A percentile compares a stretch with the other conserved stretches of the same genome.
Evolutionary conservation across 2,113 vertebrate species (phyloP).

Genomic region (Carlito syrichta): DNA sequence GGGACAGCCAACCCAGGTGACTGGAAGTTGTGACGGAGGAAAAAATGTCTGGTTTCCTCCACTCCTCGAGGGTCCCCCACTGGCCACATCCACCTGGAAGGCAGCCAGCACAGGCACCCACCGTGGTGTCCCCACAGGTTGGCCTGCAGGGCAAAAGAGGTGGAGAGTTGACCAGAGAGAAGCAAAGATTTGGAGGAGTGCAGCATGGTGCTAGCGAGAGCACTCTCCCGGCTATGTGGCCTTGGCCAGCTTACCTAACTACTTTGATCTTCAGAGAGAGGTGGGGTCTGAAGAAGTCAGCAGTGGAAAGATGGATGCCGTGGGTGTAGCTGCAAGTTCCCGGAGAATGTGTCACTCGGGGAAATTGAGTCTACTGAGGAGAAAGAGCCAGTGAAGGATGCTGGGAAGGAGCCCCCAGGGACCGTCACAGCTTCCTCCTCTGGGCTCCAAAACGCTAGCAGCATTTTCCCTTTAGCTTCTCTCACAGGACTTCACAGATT

Average conservation of each 20-base stretch:
- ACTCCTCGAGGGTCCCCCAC: background rate
- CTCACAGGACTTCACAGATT: background rate
- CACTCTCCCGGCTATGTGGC: background rate
- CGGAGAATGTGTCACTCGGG: background rate
- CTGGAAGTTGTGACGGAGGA: accelerated
- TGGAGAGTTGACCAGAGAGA: background rate
- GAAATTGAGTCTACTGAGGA: background rate
- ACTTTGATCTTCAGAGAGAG: background rate
- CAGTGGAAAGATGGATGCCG: background rate
- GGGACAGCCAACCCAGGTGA: background rate
- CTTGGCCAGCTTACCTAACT: background rate
- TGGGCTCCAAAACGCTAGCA: background rate
- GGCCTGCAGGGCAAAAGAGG: background rate
- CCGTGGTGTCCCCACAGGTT: background rate
- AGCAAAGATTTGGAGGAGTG: background rate
- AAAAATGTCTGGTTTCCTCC: background rate
- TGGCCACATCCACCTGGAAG: background rate
- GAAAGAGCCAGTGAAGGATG: background rate
- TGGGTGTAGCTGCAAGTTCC: background rate
- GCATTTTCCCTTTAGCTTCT: background rate
- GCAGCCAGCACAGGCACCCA: background rate
- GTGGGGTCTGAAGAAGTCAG: background rate
- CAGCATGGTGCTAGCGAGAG: too few relatives aligned
- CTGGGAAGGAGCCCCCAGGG: background rate
- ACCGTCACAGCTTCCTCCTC: background rate